Conservation (phyloP, 2,113 vertebrate species). For the Hemiprocne comata region DNA sequence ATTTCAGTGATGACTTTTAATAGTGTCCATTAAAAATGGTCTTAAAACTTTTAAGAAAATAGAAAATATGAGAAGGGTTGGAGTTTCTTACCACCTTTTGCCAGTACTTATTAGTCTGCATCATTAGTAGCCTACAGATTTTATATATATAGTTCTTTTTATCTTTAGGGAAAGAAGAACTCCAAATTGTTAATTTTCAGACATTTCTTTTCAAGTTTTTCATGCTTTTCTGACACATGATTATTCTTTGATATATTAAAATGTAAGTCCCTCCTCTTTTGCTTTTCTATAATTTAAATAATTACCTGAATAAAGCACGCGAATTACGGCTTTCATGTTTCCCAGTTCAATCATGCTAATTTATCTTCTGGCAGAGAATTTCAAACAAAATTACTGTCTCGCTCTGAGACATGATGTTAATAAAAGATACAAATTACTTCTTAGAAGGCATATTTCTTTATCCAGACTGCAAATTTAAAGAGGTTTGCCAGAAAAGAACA, state of each 20-base stretch:
- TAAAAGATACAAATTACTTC: conserved; percentile 61
- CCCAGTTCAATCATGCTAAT: conserved; percentile 54
- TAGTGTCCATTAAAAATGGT: background rate
- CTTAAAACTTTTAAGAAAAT: background rate
- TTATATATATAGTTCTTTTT: background rate
- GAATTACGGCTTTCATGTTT: conserved; percentile 53
- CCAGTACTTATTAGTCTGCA: background rate
- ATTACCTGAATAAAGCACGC: conserved; percentile 55
- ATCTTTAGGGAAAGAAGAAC: background rate
- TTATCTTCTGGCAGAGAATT: conserved; percentile 51
- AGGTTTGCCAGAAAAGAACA: background rate
- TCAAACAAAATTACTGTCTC: conserved; percentile 54
- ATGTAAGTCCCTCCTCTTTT: conserved; percentile 22
- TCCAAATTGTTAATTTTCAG: background rate
- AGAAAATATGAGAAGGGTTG: background rate
- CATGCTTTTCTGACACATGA: background rate
- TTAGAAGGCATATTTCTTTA: conserved; percentile 30
- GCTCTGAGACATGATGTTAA: conserved; percentile 29
- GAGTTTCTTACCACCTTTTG: background rate
- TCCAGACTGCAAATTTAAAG: background rate
- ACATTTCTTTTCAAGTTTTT: conserved; percentile 28
- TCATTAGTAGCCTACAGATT: background rate
- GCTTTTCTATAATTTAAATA: conserved; percentile 56
- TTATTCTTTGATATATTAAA: conserved; percentile 41
- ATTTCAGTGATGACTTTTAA: background rate